Base-by-base conservation (phyloP, 2,888 invertebrate genomes). In the Drosophila prostipennis region DNA sequence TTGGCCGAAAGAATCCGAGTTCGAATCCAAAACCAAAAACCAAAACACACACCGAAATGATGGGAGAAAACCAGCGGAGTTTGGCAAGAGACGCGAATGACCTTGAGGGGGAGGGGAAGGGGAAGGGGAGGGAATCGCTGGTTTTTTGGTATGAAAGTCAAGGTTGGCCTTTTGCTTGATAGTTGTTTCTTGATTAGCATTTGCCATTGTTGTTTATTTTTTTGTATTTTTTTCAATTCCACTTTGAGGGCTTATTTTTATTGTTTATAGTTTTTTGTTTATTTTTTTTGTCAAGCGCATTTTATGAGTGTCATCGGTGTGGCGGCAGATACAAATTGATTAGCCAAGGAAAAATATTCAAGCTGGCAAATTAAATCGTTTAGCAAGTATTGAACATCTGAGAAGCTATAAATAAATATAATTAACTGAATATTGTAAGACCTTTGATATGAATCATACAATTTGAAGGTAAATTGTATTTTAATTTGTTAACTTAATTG, bases 141-240 rank as follows among this genome's bases (percentile, higher is more conserved):
- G 59, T 46, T 49, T 60, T 51, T 51, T 43, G 49, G 29, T 43
- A 59, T 65, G 65, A 70, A 70, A 70, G 70, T 70, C 70, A 70
- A 70, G 70, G 70, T 42, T 40, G 54, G 19, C n/a, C 34, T 23
- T 23, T 37, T 8, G 37, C 6, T 23, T 37, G 39, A 48, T 55
- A 45, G 67, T 54, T 54, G 46, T 40, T 65, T 53, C 65, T 53
- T 64, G 65, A 55, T 65, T 67, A 55, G 65, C 65, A 55, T 65
- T 65, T 48, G 40, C 45, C 26, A 54, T 55, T 49, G 48, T 42
- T 26, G 32, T 32, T 32, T 46, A 6, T 29, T 13, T 3, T 13
- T 32, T 32, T 53, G 26, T 53, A n/a, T n/a, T n/a, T 36, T 49
- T 65, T 37, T 34, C 29, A 23, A 46, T 65, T 54, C 43, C 48